A percentile compares a stretch with the other conserved stretches of the same genome.
Conservation (phyloP, 2,797 vertebrate species). For the Sparidentex hasta region DNA sequence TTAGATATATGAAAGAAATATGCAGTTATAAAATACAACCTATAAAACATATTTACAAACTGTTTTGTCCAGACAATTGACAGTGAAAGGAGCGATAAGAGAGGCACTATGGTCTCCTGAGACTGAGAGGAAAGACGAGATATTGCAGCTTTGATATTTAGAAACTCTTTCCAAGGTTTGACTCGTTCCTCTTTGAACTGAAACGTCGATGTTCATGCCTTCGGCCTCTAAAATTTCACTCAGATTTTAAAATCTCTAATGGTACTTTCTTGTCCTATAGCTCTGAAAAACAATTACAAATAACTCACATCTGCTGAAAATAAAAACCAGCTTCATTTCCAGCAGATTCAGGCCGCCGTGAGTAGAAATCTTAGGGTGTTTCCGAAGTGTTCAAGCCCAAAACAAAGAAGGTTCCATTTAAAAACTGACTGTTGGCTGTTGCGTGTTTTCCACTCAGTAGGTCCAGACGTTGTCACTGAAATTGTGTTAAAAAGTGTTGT, state of each 20-base stretch:
- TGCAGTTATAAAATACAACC: constrained; percentile 2
- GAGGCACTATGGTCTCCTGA: constrained; percentile 40
- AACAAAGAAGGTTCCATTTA: not conserved
- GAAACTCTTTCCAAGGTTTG: not conserved
- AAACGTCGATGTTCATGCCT: not conserved
- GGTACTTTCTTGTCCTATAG: not conserved
- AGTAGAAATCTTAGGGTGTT: not conserved
- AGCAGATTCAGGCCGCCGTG: not conserved
- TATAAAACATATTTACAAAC: constrained; percentile 37
- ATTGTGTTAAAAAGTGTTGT: not conserved
- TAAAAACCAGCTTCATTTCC: constrained; percentile 43
- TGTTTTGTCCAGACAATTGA: not conserved
- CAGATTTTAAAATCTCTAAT: no score
- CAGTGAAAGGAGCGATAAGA: not conserved
- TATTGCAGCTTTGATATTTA: constrained; percentile 9
- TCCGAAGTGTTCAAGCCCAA: not conserved
- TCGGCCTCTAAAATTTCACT: not conserved
- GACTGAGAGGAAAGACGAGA: not conserved
- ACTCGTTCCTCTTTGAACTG: not conserved
- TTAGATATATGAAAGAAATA: not conserved
- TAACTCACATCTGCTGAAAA: constrained; percentile 14
- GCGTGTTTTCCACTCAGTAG: constrained; percentile 1
- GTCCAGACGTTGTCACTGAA: not conserved
- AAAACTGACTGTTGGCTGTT: not conserved
- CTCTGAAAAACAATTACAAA: not conserved